phyloP scores from a whole-genome alignment of 1,140 invertebrate genomes.

The Meteorus sp. region DNA sequence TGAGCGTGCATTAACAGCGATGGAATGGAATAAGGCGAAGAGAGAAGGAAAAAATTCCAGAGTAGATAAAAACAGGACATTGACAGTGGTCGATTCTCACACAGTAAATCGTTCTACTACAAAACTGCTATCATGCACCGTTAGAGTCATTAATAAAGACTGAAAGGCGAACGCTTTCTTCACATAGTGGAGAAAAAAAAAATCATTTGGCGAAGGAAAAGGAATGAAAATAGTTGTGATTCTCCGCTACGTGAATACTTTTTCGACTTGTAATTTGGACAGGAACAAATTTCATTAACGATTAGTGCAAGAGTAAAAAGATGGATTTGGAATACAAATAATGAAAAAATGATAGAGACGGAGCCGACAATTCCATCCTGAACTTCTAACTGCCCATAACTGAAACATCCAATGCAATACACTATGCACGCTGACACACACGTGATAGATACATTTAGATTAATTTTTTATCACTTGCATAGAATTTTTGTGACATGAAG shows the following conservation, averaged over 20 bases:
- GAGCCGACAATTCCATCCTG: slow-evolving; percentile 23
- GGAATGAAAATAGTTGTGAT: not conserved
- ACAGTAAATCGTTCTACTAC: too few relatives aligned
- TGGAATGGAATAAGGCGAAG: too few relatives aligned
- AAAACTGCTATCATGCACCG: not conserved
- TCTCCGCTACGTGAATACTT: not conserved
- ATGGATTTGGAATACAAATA: too few relatives aligned
- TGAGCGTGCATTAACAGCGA: too few relatives aligned
- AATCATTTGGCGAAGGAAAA: too few relatives aligned
- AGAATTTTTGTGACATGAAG: not conserved
- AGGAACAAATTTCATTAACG: not conserved
- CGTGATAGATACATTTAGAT: not conserved
- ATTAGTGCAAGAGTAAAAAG: too few relatives aligned
- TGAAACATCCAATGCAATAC: too few relatives aligned
- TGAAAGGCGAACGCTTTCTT: slow-evolving; percentile 18
- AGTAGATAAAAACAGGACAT: too few relatives aligned
- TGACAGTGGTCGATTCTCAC: not conserved
- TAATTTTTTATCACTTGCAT: not conserved
- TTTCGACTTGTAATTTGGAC: not conserved
- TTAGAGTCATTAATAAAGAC: slow-evolving; percentile 7
- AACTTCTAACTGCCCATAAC: slow-evolving; percentile 21
- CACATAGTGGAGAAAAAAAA: not conserved
- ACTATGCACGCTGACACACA: slow-evolving; percentile 3
- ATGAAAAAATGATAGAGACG: not conserved
- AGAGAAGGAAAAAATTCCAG: too few relatives aligned